phyloP scores from a whole-genome alignment of 2,113 vertebrate genomes.

The Cyanoramphus novaezelandiae region DNA sequence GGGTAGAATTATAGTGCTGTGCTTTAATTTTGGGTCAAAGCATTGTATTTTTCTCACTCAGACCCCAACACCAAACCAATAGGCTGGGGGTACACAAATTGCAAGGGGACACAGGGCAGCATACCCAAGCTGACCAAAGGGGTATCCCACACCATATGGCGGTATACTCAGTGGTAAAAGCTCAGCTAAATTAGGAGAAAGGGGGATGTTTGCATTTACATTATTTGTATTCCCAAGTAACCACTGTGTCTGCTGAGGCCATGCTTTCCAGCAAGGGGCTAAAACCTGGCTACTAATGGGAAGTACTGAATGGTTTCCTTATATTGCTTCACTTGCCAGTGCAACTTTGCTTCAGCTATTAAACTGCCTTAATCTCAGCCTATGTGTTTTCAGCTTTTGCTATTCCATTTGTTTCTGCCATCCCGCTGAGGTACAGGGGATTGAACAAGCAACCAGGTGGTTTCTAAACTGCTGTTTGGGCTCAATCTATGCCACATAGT shows the following conservation, averaged over 20 bases:
- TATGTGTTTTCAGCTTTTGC: neutral
- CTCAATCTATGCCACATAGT: neutral
- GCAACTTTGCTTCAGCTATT: neutral
- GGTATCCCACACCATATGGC: neutral
- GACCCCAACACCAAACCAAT: neutral
- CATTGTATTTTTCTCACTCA: neutral
- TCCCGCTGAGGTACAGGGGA: fast-evolving
- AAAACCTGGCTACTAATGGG: neutral
- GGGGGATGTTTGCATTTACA: fast-evolving
- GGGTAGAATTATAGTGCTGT: neutral
- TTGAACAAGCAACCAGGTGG: fast-evolving
- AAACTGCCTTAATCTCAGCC: neutral
- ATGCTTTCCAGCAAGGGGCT: neutral
- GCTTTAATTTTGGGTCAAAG: neutral
- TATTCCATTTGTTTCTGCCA: neutral
- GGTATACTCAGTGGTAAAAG: neutral
- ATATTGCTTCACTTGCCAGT: neutral
- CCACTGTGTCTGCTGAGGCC: fast-evolving
- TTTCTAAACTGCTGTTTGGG: neutral
- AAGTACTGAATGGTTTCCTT: neutral
- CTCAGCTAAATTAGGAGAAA: neutral
- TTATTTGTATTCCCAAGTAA: neutral
- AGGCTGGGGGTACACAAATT: neutral
- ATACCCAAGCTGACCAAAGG: neutral
- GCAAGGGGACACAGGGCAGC: neutral